phyloP scores from a whole-genome alignment of 2,888 invertebrate genomes.

The Leptinotarsa peninsularis region DNA sequence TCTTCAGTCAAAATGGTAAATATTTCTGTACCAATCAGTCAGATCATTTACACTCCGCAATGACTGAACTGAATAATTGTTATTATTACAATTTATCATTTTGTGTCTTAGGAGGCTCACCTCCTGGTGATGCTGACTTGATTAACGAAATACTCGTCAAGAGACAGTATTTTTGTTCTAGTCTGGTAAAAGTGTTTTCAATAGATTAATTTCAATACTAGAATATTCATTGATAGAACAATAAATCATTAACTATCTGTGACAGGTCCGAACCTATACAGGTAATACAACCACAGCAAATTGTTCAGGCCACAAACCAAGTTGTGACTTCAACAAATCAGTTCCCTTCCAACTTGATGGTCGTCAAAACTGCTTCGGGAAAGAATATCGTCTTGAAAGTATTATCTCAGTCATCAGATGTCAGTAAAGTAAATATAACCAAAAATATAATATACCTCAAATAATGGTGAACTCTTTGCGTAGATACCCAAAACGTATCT shows the following conservation, averaged over 20 bases:
- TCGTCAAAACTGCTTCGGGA: conserved; percentile 65
- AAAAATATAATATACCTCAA: background rate
- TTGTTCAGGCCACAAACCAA: conserved; percentile 23
- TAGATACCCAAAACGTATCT: conserved; percentile 56
- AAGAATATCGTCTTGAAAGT: conserved; percentile 65
- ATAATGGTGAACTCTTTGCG: background rate
- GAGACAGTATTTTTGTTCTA: no score
- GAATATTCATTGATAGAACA: background rate
- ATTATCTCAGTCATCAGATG: conserved; percentile 57
- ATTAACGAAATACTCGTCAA: no score
- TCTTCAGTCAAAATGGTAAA: no score
- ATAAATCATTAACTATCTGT: conserved; percentile 13
- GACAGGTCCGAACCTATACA: conserved; percentile 47
- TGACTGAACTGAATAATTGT: no score
- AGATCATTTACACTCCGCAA: no score
- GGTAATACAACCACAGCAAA: conserved; percentile 49
- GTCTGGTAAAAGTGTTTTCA: no score
- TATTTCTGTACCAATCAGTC: no score
- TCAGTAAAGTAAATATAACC: conserved; percentile 1
- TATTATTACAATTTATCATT: no score
- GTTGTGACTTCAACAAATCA: conserved; percentile 43
- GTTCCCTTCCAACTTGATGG: conserved; percentile 62
- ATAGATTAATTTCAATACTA: no score
- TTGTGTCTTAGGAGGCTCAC: no score
- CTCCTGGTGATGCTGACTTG: no score